These are phyloP conservation scores for Pseudomugil tenellus DNA, from an alignment of 2,797 vertebrate genomes.

Conservation along the genomic window DNA sequence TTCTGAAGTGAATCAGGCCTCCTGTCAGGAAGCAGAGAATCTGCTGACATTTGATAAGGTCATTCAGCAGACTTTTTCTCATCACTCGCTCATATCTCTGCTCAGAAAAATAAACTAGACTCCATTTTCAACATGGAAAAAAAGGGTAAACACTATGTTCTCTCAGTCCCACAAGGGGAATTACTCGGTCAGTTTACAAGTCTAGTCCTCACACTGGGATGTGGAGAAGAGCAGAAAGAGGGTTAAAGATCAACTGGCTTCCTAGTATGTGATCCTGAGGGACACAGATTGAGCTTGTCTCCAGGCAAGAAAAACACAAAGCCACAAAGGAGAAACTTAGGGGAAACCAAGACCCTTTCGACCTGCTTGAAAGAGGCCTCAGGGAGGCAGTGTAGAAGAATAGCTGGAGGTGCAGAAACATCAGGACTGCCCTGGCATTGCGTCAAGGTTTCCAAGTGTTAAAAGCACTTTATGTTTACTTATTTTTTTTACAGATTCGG, in stretches of 20 bases:
- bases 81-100: conserved; percentile 6
- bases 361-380: conserved; percentile 41
- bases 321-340: conserved; percentile 32
- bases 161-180: conserved; percentile 36
- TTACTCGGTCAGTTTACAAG: conserved; percentile 30
- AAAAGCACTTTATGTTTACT: conserved; percentile 1
- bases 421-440: conserved; percentile 15
- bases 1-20: conserved; percentile 17
- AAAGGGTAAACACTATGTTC: conserved; percentile 31
- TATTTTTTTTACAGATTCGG: conserved; percentile 1
- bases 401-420: conserved; percentile 34
- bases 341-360: conserved; percentile 35
- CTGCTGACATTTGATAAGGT: conserved; percentile 22
- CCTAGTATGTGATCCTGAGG: conserved; percentile 47
- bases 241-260: conserved; percentile 53
- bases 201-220: conserved; percentile 25
- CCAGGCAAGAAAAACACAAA: conserved; percentile 10
- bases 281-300: conserved; percentile 34
- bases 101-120: conserved; percentile 37
- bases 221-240: conserved; percentile 34
- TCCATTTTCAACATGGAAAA: conserved; percentile 18
- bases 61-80: conserved; percentile 14
- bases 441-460: conserved; percentile 13
- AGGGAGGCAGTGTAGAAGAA: conserved; percentile 36
- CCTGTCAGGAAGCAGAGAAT: background rate